phyloP scores from a whole-genome alignment of 2,113 vertebrate genomes.

The Tyto alba region DNA sequence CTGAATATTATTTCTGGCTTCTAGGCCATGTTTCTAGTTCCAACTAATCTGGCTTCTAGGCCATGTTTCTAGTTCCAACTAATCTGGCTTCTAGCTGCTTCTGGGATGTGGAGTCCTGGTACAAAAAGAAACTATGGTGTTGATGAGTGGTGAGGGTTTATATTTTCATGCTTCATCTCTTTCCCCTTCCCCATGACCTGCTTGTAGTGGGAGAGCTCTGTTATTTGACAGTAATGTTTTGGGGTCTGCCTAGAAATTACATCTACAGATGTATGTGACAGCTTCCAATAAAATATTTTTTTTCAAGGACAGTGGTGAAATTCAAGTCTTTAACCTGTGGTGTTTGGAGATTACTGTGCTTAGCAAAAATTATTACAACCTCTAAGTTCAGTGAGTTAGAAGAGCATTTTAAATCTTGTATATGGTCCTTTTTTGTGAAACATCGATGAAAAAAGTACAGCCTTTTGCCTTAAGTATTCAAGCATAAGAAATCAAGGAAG shows the following conservation, averaged over 20 bases:
- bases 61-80: not conserved
- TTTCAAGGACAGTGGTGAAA: not conserved
- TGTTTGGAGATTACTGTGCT: not conserved
- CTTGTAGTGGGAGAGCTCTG: not conserved
- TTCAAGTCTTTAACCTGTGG: not conserved
- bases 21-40: not conserved
- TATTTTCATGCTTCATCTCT: not conserved
- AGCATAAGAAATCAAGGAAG: not conserved
- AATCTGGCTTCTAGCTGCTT: not conserved
- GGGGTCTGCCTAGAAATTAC: not conserved
- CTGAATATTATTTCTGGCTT: not conserved
- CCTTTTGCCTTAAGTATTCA: not conserved
- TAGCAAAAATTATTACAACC: not conserved
- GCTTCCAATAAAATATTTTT: not conserved
- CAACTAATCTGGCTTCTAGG: not conserved
- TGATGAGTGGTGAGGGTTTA: not conserved
- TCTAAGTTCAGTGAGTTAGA: not conserved
- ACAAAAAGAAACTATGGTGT: not conserved
- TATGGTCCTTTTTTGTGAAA: not conserved
- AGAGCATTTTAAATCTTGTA: not conserved
- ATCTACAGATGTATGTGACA: not conserved
- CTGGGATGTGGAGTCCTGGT: not conserved
- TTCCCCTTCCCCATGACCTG: not conserved
- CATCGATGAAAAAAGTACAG: not conserved
- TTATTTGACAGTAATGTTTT: not conserved